Base-by-base conservation (phyloP, 1,140 invertebrate species). In the Zaprionus tsacasi region DNA sequence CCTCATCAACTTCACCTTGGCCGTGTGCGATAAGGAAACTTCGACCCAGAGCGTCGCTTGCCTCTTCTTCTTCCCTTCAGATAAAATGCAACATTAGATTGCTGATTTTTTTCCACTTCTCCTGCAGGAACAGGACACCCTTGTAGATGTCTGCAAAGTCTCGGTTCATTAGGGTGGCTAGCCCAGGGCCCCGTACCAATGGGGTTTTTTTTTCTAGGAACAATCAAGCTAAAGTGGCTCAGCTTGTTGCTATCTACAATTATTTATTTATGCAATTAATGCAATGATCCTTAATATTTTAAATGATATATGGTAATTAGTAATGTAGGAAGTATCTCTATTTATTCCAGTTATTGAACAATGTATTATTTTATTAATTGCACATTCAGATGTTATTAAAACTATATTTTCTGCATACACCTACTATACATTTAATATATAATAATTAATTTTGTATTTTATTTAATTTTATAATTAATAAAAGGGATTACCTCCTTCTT, bases 41-140 rank as follows among this genome's bases (percentile, higher is more conserved):
- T 48, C 15, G 38, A 55, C 57, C 45, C 40, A 40, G 52, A 35
- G 12, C 58, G 35, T 21, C 45, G 52, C 57, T 43, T 65, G 76
- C 73, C 61, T 73, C 76, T 72, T 74, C 21, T 21, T n/a, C n/a
- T 36, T 52, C 12, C 59, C 21, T 65, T 64, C 90, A 50, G 82
- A 91, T 91, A 90, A 91, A 91, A 91, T 91, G 78, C 78, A 91
- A 88, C 90, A 91, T 91, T 90, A 91, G 90, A 82, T 79, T 90
- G 80, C 72, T 90, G 80, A 87, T 90, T 91, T 82, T 82, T 43
- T 57, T 72, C 50, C 21, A 59, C 52, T 35, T 65, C 40, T 30
- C 57, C 66, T 27, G 27, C 33, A 13, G 11, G 50, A 35, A n/a
- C 17, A 30, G 52, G 56, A 54, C 54, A 64, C 86, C 61, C 40